These are phyloP conservation scores for Glaucomys volans DNA, from an alignment of 2,113 vertebrate species.

Conservation along the genomic window DNA sequence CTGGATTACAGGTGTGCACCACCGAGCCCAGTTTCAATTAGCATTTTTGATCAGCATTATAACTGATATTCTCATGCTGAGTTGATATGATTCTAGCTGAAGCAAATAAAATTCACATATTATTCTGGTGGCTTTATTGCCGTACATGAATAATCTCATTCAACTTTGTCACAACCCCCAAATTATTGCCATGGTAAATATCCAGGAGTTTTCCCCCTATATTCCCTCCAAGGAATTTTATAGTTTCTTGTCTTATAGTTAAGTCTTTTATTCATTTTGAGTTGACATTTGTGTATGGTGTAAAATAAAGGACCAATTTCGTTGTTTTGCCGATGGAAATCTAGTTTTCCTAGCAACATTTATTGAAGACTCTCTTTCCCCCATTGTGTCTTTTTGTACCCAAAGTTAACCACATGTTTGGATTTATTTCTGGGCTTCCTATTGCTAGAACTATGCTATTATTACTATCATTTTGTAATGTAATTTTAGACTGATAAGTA, in stretches of 20 bases:
- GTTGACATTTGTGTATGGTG: not conserved
- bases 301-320: not conserved
- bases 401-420: no score
- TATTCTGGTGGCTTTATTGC: not conserved
- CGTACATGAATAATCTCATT: not conserved
- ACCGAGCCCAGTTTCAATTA: not conserved
- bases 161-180: not conserved
- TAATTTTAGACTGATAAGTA: not conserved
- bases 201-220: not conserved
- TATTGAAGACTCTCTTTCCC: not conserved
- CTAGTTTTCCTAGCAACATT: not conserved
- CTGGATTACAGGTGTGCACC: no score
- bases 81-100: not conserved
- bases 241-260: not conserved
- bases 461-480: no score
- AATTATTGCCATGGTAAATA: not conserved
- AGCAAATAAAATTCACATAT: not conserved
- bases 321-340: not conserved
- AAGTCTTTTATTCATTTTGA: not conserved
- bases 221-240: not conserved
- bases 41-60: not conserved
- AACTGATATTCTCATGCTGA: not conserved
- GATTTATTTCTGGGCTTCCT: no score
- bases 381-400: not conserved
- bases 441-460: no score